Percentiles rank a stretch among this genome's conserved stretches.
Conservation (phyloP, 2,113 vertebrate genomes). For the Ophthalmotilapia sp. region DNA sequence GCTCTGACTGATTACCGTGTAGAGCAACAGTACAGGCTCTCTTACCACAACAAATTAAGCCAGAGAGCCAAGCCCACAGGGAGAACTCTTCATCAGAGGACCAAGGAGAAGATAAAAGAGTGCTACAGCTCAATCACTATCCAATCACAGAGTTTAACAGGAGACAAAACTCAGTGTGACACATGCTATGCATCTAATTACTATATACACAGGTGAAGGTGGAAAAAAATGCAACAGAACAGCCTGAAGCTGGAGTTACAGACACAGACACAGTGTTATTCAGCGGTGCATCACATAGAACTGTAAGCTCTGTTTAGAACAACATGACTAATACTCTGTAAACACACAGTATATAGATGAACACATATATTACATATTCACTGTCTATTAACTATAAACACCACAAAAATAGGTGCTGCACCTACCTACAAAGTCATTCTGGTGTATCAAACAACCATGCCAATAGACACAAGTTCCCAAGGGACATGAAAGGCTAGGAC, state of each 20-base stretch:
- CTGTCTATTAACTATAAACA: not conserved
- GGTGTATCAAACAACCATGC: slow-evolving; percentile 8
- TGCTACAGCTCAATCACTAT: slow-evolving; percentile 44
- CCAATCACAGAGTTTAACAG: slow-evolving; percentile 45
- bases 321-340: not conserved
- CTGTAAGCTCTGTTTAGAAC: not conserved
- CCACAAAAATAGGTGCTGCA: not conserved
- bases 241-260: not conserved
- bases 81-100: slow-evolving; percentile 35
- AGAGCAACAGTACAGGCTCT: slow-evolving; percentile 39
- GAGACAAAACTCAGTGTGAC: slow-evolving; percentile 38
- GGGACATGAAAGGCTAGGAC: slow-evolving; percentile 45
- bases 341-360: not conserved
- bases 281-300: not conserved
- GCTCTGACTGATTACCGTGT: slow-evolving; percentile 41
- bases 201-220: not conserved
- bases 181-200: slow-evolving; percentile 44
- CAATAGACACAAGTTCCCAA: not conserved
- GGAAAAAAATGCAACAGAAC: not conserved
- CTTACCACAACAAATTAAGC: slow-evolving; percentile 50
- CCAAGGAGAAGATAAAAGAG: slow-evolving; percentile 41
- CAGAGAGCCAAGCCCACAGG: slow-evolving; percentile 18
- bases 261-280: not conserved
- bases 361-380: not conserved
- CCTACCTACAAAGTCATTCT: slow-evolving; percentile 15